These are phyloP conservation scores for Salpingus planirostris DNA, from an alignment of 2,888 invertebrate genomes.

Conservation along the genomic window DNA sequence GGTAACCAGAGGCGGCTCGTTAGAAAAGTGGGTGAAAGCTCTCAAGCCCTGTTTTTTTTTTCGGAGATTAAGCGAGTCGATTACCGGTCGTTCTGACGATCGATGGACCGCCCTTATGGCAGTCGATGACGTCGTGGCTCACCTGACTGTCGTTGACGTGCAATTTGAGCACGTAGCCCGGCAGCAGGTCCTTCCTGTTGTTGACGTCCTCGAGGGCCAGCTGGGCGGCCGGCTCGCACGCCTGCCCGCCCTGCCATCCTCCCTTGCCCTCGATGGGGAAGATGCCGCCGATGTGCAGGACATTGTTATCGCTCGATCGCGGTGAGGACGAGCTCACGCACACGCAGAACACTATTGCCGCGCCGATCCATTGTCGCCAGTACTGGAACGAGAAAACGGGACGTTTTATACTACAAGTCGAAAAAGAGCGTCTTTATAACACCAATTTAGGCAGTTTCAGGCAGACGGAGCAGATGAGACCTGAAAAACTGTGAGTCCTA, in stretches of 20 bases:
- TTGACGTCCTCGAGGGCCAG: constrained; percentile 96
- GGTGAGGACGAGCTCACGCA: constrained; percentile 17
- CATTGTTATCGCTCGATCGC: constrained; percentile 44
- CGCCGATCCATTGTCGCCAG: constrained; percentile 39
- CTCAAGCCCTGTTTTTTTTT: too few species aligned
- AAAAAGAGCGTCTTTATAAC: too few species aligned
- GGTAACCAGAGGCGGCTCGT: constrained; percentile 3
- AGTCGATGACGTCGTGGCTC: too few species aligned
- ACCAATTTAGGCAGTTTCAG: too few species aligned
- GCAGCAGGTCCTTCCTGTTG: constrained; percentile 74
- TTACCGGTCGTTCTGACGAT: too few species aligned
- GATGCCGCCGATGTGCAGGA: constrained; percentile 93
- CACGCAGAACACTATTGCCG: constrained; percentile 31
- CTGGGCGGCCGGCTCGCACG: constrained; percentile 95
- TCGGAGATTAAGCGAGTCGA: too few species aligned
- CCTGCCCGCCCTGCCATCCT: constrained; percentile 98
- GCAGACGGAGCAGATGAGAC: too few species aligned
- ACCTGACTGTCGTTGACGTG: constrained; percentile 97
- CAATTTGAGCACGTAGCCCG: constrained; percentile 82
- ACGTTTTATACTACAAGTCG: neutral
- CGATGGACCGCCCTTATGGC: too few species aligned
- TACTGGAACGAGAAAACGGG: constrained; percentile 28
- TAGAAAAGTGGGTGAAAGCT: constrained; percentile 9
- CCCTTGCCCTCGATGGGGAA: constrained; percentile 95
- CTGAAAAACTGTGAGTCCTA: too few species aligned